phyloP scores from a whole-genome alignment of 1,140 invertebrate genomes.

The Diplogasteroides magnus region DNA sequence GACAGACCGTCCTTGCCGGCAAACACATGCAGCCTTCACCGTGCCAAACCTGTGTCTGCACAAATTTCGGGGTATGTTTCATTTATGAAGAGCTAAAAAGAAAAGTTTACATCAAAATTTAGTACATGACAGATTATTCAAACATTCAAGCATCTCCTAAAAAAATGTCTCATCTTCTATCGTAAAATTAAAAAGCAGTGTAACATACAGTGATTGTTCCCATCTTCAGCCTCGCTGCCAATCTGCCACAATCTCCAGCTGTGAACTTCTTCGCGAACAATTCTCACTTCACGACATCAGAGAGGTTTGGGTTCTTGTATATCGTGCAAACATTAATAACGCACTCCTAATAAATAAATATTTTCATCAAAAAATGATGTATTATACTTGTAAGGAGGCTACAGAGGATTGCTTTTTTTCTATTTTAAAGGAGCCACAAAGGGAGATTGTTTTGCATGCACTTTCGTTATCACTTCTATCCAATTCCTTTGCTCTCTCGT shows the following conservation, averaged over 20 bases:
- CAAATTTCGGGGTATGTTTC: conserved; percentile 37
- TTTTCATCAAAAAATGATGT: too few relatives aligned
- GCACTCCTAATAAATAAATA: too few relatives aligned
- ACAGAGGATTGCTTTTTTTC: too few relatives aligned
- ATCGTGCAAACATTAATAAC: too few relatives aligned
- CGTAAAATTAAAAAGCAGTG: neutral
- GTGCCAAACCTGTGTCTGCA: conserved; percentile 44
- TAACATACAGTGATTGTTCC: neutral
- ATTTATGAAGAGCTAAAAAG: neutral
- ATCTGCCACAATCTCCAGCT: conserved; percentile 35
- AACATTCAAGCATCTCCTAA: neutral
- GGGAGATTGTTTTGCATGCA: too few relatives aligned
- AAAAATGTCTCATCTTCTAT: neutral
- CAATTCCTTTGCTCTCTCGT: too few relatives aligned
- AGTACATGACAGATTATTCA: neutral
- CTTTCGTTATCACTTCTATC: too few relatives aligned
- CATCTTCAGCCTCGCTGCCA: conserved; percentile 42
- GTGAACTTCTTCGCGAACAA: conserved; percentile 38
- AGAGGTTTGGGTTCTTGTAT: conserved; percentile 2
- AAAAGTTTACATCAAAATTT: neutral
- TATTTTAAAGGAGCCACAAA: too few relatives aligned
- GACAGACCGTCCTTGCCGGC: conserved; percentile 40
- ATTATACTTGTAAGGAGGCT: too few relatives aligned
- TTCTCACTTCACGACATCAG: conserved; percentile 9
- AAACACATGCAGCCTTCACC: conserved; percentile 29